Conservation (phyloP, 1,140 invertebrate genomes). For the Cylas formicarius region DNA sequence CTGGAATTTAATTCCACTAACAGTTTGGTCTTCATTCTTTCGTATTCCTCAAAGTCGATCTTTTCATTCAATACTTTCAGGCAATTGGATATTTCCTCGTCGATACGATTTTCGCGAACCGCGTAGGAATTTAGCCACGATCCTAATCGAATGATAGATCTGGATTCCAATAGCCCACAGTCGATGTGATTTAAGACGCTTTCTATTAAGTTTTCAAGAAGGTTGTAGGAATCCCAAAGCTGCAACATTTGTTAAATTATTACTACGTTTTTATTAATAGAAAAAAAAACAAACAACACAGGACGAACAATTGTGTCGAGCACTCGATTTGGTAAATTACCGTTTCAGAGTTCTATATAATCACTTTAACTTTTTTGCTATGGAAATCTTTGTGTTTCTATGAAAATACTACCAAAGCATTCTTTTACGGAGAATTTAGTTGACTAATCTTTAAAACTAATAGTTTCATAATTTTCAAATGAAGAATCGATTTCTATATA, state of each 20-base stretch:
- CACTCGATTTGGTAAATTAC: too few species aligned
- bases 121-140: constrained; percentile 19
- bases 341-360: too few species aligned
- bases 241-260: too few species aligned
- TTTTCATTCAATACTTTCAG: constrained; percentile 20
- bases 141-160: constrained; percentile 22
- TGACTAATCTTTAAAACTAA: too few species aligned
- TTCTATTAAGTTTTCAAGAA: constrained; percentile 24
- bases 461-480: too few species aligned
- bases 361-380: too few species aligned
- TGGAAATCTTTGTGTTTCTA: too few species aligned
- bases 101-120: constrained; percentile 17
- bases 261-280: too few species aligned
- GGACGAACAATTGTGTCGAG: background rate
- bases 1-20: constrained; percentile 18
- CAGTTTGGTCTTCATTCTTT: constrained; percentile 27
- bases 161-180: constrained; percentile 24
- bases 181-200: constrained; percentile 29
- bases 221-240: constrained; percentile 20
- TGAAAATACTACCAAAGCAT: too few species aligned
- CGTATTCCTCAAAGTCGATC: constrained; percentile 13
- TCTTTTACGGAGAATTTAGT: too few species aligned
- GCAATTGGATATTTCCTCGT: constrained; percentile 14
- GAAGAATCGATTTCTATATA: too few species aligned
- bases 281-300: background rate